These are phyloP conservation scores for Drosophila trapezifrons DNA, from an alignment of 1,140 invertebrate species.

Conservation along the genomic window DNA sequence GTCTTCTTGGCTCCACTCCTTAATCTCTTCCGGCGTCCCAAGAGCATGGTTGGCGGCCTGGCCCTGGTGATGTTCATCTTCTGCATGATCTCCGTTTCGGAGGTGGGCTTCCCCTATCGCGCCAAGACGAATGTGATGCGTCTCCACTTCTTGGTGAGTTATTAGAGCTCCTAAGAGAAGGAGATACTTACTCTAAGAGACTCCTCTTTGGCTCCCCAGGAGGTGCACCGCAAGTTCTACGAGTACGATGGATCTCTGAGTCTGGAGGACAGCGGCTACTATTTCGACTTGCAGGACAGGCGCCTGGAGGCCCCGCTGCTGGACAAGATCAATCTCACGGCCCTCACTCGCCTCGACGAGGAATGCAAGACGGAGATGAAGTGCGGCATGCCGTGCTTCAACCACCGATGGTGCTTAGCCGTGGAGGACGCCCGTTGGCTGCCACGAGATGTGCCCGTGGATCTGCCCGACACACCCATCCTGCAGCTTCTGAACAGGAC, in stretches of 20 bases:
- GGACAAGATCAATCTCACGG: slow-evolving; percentile 81
- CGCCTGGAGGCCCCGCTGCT: slow-evolving; percentile 87
- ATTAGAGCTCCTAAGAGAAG: not conserved
- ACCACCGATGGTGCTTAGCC: slow-evolving; percentile 84
- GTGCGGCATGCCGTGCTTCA: slow-evolving; percentile 90
- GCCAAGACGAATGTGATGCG: slow-evolving; percentile 88
- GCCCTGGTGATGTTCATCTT: slow-evolving; percentile 85
- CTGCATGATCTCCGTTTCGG: slow-evolving; percentile 87
- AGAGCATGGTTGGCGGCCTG: slow-evolving; percentile 51
- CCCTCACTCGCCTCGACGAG: slow-evolving; percentile 85
- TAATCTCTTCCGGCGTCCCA: slow-evolving; percentile 62
- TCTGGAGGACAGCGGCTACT: slow-evolving; percentile 87
- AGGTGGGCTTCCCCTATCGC: slow-evolving; percentile 91
- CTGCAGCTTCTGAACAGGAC: slow-evolving; percentile 58
- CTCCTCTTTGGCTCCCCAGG: slow-evolving; percentile 80
- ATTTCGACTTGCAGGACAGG: slow-evolving; percentile 90
- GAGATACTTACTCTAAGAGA: too few relatives aligned
- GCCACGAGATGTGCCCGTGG: slow-evolving; percentile 43
- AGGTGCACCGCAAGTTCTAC: slow-evolving; percentile 87
- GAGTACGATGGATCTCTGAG: slow-evolving; percentile 85
- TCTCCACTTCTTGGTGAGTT: slow-evolving; percentile 87
- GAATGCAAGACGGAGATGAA: slow-evolving; percentile 88
- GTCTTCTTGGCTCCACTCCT: slow-evolving; percentile 69
- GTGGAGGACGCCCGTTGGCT: slow-evolving; percentile 62
- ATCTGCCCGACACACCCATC: slow-evolving; percentile 43